A percentile compares a stretch with the other conserved stretches of the same genome.
phyloP scores from a whole-genome alignment of 2,113 vertebrate genomes.

The Argyrosomus japonicus region DNA sequence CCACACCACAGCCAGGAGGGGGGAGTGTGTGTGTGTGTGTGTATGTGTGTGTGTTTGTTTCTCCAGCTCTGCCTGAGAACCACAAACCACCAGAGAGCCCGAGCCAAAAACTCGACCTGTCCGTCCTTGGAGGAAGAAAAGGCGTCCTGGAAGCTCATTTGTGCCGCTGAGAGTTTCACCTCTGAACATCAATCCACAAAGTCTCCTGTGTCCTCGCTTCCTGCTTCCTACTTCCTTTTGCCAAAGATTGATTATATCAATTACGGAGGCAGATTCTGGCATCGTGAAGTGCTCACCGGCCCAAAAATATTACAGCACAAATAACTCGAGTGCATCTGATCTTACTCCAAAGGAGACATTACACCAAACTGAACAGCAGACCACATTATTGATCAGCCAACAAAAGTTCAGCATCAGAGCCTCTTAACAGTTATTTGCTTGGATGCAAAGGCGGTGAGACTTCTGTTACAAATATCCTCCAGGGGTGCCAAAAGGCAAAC shows the following conservation, averaged over 20 bases:
- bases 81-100: conserved; percentile 8
- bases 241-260: conserved; percentile 14
- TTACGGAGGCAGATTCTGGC: conserved; percentile 31
- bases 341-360: conserved; percentile 2
- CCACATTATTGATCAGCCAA: conserved; percentile 7
- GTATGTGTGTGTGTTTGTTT: conserved; percentile 12
- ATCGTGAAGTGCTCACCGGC: background rate
- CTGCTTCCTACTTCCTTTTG: background rate
- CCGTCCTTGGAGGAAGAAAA: conserved; percentile 26
- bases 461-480: conserved; percentile 6
- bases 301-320: background rate
- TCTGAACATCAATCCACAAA: conserved; percentile 23
- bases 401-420: conserved; percentile 32
- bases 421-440: background rate
- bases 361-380: conserved; percentile 9
- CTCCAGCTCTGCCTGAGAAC: conserved; percentile 5
- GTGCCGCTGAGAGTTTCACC: conserved; percentile 14
- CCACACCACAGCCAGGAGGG: conserved; percentile 9
- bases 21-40: conserved; percentile 15
- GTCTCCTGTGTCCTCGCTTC: background rate
- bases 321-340: background rate
- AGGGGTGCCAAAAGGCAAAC: background rate
- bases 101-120: conserved; percentile 41
- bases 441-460: background rate
- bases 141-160: conserved; percentile 32